phyloP scores from a whole-genome alignment of 2,888 invertebrate species.

The Amiota mariae region DNA sequence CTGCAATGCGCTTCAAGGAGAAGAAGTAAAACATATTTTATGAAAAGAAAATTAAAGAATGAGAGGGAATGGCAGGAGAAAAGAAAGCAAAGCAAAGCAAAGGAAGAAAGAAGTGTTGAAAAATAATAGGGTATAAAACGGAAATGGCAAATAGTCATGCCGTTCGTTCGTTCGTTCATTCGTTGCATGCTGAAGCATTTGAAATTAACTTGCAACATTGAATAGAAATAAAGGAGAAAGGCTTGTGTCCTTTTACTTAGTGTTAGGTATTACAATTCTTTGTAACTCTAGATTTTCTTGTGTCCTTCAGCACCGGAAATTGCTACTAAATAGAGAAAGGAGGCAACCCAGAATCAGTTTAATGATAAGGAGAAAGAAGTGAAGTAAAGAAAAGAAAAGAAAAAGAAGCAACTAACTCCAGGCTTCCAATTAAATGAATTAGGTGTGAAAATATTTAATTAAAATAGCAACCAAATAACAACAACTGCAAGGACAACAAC shows the following conservation, averaged over 20 bases:
- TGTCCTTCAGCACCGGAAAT: conserved; percentile 57
- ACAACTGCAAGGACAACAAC: conserved; percentile 39
- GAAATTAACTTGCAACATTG: too few relatives aligned
- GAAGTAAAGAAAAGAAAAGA: neutral
- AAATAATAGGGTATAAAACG: too few relatives aligned
- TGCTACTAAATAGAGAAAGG: conserved; percentile 57
- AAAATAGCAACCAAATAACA: conserved; percentile 56
- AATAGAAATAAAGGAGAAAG: too few relatives aligned
- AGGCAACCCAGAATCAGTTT: conserved; percentile 34
- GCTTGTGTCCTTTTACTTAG: neutral
- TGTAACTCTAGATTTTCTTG: conserved; percentile 10
- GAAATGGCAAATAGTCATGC: too few relatives aligned
- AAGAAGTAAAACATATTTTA: too few relatives aligned
- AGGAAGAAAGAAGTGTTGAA: too few relatives aligned
- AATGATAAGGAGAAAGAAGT: neutral
- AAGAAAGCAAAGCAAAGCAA: too few relatives aligned
- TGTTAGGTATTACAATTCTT: conserved; percentile 25
- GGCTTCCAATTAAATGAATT: conserved; percentile 53
- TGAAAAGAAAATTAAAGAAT: too few relatives aligned
- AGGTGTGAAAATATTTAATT: conserved; percentile 71
- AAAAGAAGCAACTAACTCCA: conserved; percentile 13
- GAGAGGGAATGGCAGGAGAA: too few relatives aligned
- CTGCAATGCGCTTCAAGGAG: neutral
- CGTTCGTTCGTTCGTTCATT: too few relatives aligned
- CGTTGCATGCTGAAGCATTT: too few relatives aligned